A percentile compares a stretch with the other conserved stretches of the same genome.
Evolutionary conservation across 2,113 vertebrate genomes (phyloP).

Genomic region (Malurus melanocephalus): DNA sequence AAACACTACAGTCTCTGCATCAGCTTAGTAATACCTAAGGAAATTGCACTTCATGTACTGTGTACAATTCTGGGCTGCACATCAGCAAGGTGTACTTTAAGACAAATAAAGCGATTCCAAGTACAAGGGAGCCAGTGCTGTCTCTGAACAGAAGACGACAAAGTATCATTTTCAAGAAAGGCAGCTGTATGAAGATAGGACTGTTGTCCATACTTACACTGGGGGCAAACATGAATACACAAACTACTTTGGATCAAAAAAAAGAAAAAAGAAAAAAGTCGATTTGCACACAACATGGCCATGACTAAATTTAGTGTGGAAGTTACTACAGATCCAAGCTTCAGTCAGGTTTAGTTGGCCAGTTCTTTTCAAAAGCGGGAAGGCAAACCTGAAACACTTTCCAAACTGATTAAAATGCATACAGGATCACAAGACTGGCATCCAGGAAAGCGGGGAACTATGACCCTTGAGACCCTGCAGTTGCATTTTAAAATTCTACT

Average conservation of each 20-base stretch:
- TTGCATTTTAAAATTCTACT: not conserved
- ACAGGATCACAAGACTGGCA: not conserved
- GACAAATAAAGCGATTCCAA: not conserved
- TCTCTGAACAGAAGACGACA: not conserved
- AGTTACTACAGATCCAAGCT: not conserved
- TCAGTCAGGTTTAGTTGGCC: not conserved
- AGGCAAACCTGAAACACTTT: not conserved
- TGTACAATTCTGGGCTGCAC: not conserved
- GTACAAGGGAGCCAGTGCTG: not conserved
- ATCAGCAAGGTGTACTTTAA: not conserved
- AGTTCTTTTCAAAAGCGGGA: not conserved
- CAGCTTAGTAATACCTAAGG: not conserved
- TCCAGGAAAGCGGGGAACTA: not conserved
- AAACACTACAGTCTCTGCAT: not conserved
- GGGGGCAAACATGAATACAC: not conserved
- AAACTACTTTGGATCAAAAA: not conserved
- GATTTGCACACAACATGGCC: not conserved
- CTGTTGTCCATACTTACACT: not conserved
- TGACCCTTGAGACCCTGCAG: rapidly evolving
- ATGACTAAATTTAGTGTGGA: not conserved
- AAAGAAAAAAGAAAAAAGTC: not conserved
- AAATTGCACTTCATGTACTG: not conserved
- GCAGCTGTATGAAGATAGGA: not conserved
- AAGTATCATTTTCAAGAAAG: not conserved
- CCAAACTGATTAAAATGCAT: not conserved